Evolutionary conservation across 2,113 vertebrate genomes (phyloP), one percentile per base, ranked within the genome.

Genomic region (Cariama cristata): DNA sequence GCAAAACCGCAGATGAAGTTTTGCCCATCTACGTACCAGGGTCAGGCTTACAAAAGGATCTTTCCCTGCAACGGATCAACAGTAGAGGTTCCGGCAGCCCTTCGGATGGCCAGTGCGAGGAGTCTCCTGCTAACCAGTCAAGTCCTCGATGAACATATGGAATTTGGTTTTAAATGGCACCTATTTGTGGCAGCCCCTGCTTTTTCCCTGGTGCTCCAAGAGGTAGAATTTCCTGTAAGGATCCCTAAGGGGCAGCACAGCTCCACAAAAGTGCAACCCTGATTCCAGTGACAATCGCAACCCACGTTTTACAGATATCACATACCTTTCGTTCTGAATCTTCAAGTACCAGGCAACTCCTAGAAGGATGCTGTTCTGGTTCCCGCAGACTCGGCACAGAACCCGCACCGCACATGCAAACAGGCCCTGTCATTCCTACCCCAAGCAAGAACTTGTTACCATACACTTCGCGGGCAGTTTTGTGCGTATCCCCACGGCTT

Each of bases 191-290:
- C 42, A 66, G 33, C 19, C 22, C 33, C 62, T 67, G 23, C 50
- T 42, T 69, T 49, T 40, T 19, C 21, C 4, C 35, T 32, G 24
- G 33, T 40, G 11, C 40, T 72, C 47, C 53, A 56, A 24, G 42
- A 77, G 58, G 27, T 3, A 82, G 73, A 93, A 91, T 81, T 95
- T 79, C 93, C 69, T 26, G 16, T 35, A 20, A 55, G 49, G 56
- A 79, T 94, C 93, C 97, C 69, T 90, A 91, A 94, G 87, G 86
- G 73, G 77, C 91, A 97, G 86, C 85, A 87, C 87, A 89, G 84
- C 49, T 91, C 77, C 73, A 64, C 6, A 1, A 7, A 96, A 93
- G 38, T 52, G 32, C 56, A 79, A 35, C n/a, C 59, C 28, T 44
- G 23, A 38, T 53, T 53, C 47, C 63, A 52, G 52, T 10, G 33